Conservation (phyloP, 2,888 invertebrate species). For the Synanthedon tipuliformis region DNA sequence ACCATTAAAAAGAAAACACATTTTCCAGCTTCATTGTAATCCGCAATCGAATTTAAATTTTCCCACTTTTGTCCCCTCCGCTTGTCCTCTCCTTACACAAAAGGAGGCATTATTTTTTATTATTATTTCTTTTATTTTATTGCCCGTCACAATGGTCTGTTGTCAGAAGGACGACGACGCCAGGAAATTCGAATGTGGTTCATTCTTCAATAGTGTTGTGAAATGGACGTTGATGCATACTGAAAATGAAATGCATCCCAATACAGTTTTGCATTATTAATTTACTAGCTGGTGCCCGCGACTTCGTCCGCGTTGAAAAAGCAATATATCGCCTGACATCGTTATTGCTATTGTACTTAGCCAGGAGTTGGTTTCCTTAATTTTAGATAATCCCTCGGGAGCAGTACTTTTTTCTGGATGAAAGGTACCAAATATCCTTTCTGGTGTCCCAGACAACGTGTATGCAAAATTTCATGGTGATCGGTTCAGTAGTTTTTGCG, state of each 20-base stretch:
- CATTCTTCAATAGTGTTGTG: slow-evolving; percentile 7
- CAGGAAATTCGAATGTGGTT: slow-evolving; percentile 12
- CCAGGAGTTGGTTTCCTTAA: no score
- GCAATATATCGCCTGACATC: no score
- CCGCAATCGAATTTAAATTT: slow-evolving; percentile 39
- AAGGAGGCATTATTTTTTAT: slow-evolving; percentile 40
- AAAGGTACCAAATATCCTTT: no score
- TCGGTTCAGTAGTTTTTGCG: no score
- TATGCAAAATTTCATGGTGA: no score
- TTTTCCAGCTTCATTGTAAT: slow-evolving; percentile 23
- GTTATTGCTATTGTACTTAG: no score
- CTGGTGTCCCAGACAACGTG: no score
- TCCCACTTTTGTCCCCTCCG: slow-evolving; percentile 15
- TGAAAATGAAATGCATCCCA: neutral
- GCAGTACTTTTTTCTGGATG: no score
- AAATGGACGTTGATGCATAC: neutral
- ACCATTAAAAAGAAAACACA: slow-evolving; percentile 19
- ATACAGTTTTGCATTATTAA: no score
- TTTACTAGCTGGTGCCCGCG: no score
- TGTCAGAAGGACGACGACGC: slow-evolving; percentile 4
- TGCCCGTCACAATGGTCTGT: slow-evolving; percentile 25
- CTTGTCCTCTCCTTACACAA: slow-evolving; percentile 15
- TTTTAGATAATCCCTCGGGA: no score
- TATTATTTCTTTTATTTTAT: slow-evolving; percentile 46
- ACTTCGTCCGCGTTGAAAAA: no score